Conservation (phyloP, 1,140 invertebrate genomes). For the Eciton burchellii region DNA sequence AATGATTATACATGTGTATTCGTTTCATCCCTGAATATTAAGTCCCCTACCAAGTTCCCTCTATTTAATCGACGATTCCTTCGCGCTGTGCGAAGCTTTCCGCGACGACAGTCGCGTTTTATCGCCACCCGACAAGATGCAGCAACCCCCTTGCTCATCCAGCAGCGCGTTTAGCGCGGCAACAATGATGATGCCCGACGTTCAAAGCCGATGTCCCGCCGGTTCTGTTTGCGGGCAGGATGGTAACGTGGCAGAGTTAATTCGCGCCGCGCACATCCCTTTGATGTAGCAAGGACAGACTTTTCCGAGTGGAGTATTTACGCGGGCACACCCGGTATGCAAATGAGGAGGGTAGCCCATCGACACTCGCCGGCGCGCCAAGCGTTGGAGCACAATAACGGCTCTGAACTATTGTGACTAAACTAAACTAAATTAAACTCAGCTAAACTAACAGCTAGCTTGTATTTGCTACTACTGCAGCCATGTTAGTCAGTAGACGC, state of each 20-base stretch:
- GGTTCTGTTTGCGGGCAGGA: slow-evolving; percentile 63
- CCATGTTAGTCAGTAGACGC: not conserved
- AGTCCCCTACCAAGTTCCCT: slow-evolving; percentile 2
- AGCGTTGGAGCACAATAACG: slow-evolving; percentile 74
- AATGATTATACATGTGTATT: not conserved
- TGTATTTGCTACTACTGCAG: slow-evolving; percentile 36
- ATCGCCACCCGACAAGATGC: slow-evolving; percentile 23
- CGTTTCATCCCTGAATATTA: no score
- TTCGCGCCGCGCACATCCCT: slow-evolving; percentile 69
- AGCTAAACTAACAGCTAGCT: slow-evolving; percentile 73
- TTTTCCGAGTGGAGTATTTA: slow-evolving; percentile 76
- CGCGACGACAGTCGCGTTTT: slow-evolving; percentile 1
- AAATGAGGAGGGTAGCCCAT: slow-evolving; percentile 70
- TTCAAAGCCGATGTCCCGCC: slow-evolving; percentile 46
- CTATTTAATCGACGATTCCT: slow-evolving; percentile 21
- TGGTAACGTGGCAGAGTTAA: slow-evolving; percentile 63
- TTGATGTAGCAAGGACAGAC: slow-evolving; percentile 75
- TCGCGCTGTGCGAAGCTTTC: slow-evolving; percentile 9
- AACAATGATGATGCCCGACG: slow-evolving; percentile 31
- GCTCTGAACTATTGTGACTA: slow-evolving; percentile 76
- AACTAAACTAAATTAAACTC: slow-evolving; percentile 75
- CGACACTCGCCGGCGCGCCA: slow-evolving; percentile 41
- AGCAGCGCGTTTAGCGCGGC: slow-evolving; percentile 1
- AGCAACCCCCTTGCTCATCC: not conserved
- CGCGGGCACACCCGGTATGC: slow-evolving; percentile 71